Evolutionary conservation across 2,888 invertebrate species (phyloP).

Genomic region (Buathra laborator): DNA sequence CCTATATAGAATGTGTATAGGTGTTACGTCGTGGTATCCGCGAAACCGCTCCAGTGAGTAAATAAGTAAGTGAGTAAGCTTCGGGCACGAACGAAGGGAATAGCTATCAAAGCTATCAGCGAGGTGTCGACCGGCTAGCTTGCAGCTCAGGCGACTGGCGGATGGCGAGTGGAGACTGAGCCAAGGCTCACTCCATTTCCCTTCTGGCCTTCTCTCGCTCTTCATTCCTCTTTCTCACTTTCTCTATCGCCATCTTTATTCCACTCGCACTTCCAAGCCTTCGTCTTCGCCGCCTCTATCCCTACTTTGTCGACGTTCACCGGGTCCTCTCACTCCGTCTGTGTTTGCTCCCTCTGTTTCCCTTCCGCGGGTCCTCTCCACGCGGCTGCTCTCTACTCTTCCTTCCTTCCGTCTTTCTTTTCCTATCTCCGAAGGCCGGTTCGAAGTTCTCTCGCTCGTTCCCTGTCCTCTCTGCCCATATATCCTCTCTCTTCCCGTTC

Average conservation of each 20-base stretch:
- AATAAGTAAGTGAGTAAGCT: conserved; percentile 69
- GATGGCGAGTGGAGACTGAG: conserved; percentile 73
- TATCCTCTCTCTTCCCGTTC: conserved; percentile 20
- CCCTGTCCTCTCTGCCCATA: background rate
- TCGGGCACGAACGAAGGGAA: conserved; percentile 70
- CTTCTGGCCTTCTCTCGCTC: conserved; percentile 52
- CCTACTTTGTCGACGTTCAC: conserved; percentile 43
- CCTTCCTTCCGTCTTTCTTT: conserved; percentile 41
- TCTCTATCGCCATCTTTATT: conserved; percentile 33
- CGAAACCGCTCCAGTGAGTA: conserved; percentile 56
- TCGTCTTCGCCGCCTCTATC: conserved; percentile 10
- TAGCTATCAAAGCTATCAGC: conserved; percentile 72
- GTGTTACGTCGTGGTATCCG: conserved; percentile 43
- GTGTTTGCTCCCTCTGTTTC: conserved; percentile 27
- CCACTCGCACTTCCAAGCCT: conserved; percentile 24
- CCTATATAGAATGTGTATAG: conserved; percentile 12
- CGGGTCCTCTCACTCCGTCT: conserved; percentile 32
- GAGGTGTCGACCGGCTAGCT: conserved; percentile 73
- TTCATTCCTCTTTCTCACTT: conserved; percentile 36
- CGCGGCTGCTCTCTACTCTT: conserved; percentile 11
- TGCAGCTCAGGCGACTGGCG: conserved; percentile 73
- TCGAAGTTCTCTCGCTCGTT: background rate
- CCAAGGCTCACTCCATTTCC: conserved; percentile 65
- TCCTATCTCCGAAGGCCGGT: background rate
- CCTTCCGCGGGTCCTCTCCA: background rate